phyloP scores from a whole-genome alignment of 2,888 invertebrate genomes.

The Nymphalis polychloros region DNA sequence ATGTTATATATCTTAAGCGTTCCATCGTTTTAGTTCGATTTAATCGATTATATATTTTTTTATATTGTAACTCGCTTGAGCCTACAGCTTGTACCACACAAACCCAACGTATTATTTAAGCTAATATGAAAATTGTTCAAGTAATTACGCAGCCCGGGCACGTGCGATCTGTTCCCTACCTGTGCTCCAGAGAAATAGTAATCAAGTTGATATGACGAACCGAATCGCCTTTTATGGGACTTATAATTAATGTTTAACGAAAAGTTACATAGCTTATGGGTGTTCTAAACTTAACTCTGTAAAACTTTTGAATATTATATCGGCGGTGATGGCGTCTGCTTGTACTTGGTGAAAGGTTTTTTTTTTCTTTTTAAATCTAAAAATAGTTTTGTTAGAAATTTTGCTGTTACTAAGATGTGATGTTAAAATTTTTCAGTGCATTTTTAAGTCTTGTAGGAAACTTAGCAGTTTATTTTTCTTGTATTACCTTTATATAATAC shows the following conservation, averaged over 20 bases:
- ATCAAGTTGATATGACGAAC: conserved; percentile 37
- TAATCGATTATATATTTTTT: not conserved
- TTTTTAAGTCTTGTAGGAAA: no score
- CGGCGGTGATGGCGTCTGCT: not conserved
- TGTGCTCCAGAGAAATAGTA: conserved; percentile 39
- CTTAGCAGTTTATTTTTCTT: no score
- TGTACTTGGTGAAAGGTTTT: not conserved
- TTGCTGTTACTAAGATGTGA: no score
- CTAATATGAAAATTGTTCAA: conserved; percentile 78
- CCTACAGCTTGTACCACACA: conserved; percentile 17
- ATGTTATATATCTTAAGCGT: no score
- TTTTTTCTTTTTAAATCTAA: no score
- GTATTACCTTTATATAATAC: no score
- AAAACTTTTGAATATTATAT: conserved; percentile 10
- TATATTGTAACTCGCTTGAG: not conserved
- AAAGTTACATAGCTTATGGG: conserved; percentile 20
- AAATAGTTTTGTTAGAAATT: no score
- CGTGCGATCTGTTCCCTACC: conserved; percentile 55
- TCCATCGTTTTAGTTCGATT: no score
- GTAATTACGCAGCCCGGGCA: conserved; percentile 71
- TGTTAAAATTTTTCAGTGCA: no score
- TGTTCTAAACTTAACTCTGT: conserved; percentile 23
- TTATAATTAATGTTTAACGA: conserved; percentile 10
- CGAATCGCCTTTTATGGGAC: conserved; percentile 30
- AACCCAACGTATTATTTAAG: conserved; percentile 72